Evolutionary conservation across 2,113 vertebrate species (phyloP).

Genomic region (Alligator mississippiensis): DNA sequence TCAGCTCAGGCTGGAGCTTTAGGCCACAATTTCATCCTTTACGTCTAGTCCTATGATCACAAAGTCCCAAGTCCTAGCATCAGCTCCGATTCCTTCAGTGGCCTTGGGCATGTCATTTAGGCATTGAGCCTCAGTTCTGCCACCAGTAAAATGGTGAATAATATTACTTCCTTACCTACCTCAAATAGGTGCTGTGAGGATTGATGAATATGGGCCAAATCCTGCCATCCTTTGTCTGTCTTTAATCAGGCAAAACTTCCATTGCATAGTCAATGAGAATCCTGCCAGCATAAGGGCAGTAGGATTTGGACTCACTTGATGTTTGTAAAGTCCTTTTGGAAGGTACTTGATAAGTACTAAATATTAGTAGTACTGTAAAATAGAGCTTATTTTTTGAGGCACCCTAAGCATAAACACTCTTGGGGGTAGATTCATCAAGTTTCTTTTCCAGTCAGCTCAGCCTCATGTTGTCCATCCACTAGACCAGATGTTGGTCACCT

Average conservation of each 20-base stretch:
- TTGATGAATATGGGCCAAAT: background rate
- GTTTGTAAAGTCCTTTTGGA: slow-evolving; percentile 32
- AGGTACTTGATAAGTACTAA: slow-evolving; percentile 30
- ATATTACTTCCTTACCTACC: background rate
- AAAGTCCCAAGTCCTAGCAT: background rate
- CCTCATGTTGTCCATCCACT: slow-evolving; percentile 1
- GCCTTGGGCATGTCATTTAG: background rate
- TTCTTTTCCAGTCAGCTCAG: slow-evolving; percentile 43
- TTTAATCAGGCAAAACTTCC: background rate
- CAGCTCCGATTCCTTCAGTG: background rate
- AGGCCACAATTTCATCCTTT: background rate
- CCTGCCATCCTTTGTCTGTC: background rate
- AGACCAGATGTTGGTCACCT: too few species aligned
- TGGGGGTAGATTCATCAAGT: background rate
- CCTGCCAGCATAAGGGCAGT: background rate
- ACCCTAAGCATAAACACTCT: slow-evolving; percentile 15
- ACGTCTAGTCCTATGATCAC: background rate
- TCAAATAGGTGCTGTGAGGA: background rate
- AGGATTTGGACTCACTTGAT: slow-evolving; percentile 17
- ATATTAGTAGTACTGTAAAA: slow-evolving; percentile 10
- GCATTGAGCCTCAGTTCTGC: background rate
- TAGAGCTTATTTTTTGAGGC: slow-evolving; percentile 16
- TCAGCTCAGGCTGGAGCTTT: background rate
- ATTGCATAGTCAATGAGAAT: rapidly evolving
- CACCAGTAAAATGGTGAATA: background rate